A percentile compares a stretch with the other conserved stretches of the same genome.
phyloP scores from a whole-genome alignment of 2,113 vertebrate species.

The Melanerpes aurifrons region DNA sequence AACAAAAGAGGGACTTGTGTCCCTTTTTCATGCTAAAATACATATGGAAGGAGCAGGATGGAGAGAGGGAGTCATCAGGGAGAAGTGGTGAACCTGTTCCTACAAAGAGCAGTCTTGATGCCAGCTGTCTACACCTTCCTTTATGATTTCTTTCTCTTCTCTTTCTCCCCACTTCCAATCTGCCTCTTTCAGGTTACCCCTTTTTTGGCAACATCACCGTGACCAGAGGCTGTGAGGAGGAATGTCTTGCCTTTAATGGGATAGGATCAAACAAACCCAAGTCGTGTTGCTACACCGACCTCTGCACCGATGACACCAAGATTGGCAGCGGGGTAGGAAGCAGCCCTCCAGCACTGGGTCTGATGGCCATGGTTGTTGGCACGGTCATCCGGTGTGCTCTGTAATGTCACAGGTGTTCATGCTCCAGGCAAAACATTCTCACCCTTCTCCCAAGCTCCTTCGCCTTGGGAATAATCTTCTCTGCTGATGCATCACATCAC shows the following conservation, averaged over 20 bases:
- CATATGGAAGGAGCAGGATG: too few species aligned
- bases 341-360: accelerated
- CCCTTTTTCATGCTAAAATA: too few species aligned
- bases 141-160: background rate
- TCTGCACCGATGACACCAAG: background rate
- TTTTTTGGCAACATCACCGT: conserved; percentile 46
- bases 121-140: background rate
- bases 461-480: background rate
- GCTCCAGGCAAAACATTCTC: background rate
- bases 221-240: conserved; percentile 11
- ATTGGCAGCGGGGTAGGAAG: accelerated
- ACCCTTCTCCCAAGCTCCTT: background rate
- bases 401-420: background rate
- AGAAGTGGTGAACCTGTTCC: too few species aligned
- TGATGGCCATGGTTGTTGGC: background rate
- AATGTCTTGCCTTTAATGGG: accelerated
- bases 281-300: conserved; percentile 16
- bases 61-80: too few species aligned
- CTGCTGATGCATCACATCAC: background rate
- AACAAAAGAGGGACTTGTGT: too few species aligned
- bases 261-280: background rate
- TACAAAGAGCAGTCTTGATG: too few species aligned
- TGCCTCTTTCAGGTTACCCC: conserved; percentile 26
- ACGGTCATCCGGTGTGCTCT: background rate
- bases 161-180: background rate